A percentile compares a stretch with the other conserved stretches of the same genome.
Evolutionary conservation across 1,140 invertebrate species (phyloP).

Genomic region (Drosophila tani): DNA sequence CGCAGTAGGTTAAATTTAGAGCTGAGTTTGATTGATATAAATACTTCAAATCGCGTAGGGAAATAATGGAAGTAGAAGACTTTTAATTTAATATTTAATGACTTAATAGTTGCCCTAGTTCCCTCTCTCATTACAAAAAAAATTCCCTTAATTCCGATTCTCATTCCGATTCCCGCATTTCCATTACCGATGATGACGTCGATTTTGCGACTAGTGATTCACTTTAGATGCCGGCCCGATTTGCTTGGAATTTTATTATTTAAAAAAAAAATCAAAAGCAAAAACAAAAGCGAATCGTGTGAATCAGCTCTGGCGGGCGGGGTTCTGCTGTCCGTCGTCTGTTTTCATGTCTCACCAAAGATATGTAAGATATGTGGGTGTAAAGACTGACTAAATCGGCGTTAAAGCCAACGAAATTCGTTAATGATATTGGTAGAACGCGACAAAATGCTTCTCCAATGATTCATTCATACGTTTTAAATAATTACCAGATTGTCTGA

Average conservation of each 20-base stretch:
- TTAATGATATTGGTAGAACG: neutral
- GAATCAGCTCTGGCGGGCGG: slow-evolving; percentile 46
- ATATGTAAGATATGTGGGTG: slow-evolving; percentile 15
- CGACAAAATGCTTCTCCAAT: slow-evolving; percentile 7
- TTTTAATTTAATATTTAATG: no score
- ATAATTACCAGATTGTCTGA: neutral
- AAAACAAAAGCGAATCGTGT: slow-evolving; percentile 37
- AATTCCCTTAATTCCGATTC: neutral
- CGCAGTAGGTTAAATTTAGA: slow-evolving; percentile 10
- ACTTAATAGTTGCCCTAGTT: neutral
- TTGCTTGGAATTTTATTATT: slow-evolving; percentile 63
- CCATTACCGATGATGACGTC: slow-evolving; percentile 43
- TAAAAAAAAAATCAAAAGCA: neutral
- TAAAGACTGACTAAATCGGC: slow-evolving; percentile 15
- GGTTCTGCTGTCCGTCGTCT: neutral
- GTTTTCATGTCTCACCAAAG: slow-evolving; percentile 15
- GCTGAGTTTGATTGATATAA: neutral
- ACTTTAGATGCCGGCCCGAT: slow-evolving; percentile 48
- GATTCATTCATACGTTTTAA: slow-evolving; percentile 25
- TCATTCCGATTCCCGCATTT: slow-evolving; percentile 17
- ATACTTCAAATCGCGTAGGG: no score
- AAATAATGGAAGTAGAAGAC: no score
- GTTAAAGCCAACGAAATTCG: slow-evolving; percentile 9
- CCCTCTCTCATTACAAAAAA: no score
- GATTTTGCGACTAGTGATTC: slow-evolving; percentile 44